Evolutionary conservation across 2,113 vertebrate species (phyloP).

Genomic region (Pelobates fuscus): DNA sequence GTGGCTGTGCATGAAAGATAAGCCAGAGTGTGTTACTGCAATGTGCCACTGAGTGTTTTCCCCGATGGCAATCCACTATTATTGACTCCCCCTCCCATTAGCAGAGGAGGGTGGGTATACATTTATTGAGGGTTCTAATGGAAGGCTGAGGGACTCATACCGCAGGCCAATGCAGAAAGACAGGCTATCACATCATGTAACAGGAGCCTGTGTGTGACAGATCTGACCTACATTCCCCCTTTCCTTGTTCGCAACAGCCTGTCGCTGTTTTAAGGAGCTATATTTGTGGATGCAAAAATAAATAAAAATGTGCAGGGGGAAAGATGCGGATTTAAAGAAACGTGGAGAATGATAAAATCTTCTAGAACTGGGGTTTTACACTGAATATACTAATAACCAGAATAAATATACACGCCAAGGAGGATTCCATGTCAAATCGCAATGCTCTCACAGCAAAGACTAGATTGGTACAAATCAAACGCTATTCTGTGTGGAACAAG

Average conservation of each 20-base stretch:
- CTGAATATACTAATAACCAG: too few relatives aligned
- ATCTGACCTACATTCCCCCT: conserved; percentile 91
- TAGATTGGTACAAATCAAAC: too few relatives aligned
- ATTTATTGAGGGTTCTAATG: conserved; percentile 84
- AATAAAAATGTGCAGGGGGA: conserved; percentile 14
- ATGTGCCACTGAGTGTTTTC: conserved; percentile 67
- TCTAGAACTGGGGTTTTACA: background rate
- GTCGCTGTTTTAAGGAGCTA: conserved; percentile 72
- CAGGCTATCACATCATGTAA: conserved; percentile 86
- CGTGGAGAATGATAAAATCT: background rate
- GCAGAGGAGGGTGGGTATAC: conserved; percentile 73
- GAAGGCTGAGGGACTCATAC: conserved; percentile 85
- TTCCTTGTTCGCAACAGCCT: conserved; percentile 77
- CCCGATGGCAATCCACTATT: conserved; percentile 78
- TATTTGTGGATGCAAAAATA: conserved; percentile 64
- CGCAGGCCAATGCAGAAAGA: conserved; percentile 84
- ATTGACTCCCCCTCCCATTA: conserved; percentile 76
- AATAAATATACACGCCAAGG: too few relatives aligned
- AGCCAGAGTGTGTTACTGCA: conserved; percentile 58
- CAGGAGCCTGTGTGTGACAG: conserved; percentile 83
- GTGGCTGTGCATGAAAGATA: conserved; percentile 65
- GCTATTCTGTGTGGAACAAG: too few relatives aligned
- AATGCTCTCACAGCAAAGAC: too few relatives aligned
- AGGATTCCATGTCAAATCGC: too few relatives aligned
- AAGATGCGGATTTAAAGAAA: conserved; percentile 28